Base-by-base conservation (phyloP, 2,797 vertebrate genomes). In the Pagetopsis macropterus region DNA sequence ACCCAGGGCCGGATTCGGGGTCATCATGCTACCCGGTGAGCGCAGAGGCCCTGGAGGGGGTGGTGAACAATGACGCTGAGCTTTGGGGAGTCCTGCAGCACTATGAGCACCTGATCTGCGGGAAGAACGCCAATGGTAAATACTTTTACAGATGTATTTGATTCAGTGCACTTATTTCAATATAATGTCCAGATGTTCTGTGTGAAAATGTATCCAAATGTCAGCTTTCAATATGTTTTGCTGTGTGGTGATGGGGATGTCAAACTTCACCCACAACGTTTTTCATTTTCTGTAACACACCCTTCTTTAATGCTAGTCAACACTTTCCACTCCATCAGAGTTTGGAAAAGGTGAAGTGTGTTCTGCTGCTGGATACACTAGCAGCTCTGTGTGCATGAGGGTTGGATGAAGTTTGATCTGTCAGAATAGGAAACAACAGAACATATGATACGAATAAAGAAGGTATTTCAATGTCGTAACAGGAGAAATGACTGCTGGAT, bases 81-180 rank as follows among this genome's bases (percentile, higher is more conserved):
- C 95, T 99, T 59, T 99, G 98, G 98, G 98, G 98, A 11, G 95
- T 99, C 86, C 88, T 99, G 86, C 98, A 99, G 65, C 96, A 95
- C 70, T 98, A 98, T 0, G 97, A 99, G 74, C 97, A 99, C 86
- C 97, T 99, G 85, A 98, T 99, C 90, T 99, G 98, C 64, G 98
- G 98, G 73, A 99, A 99, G 84, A 99, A 98, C 68, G 98, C 97
- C 4, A 98, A 95, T 5, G 98, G 98, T 99, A 94, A 95, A 94
- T 16, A 60, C 5, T 14, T 17, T 50, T 59, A 3, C 7, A 40
- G 1, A n/a, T 1, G 27, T 5, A 9, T 16, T 37, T 8, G 17
- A 12, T 55, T 51, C 1, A 21, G 17, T 64, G 14, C n/a, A 14
- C 5, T 44, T 7, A 16, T 9, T 49, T 3, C 14, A 43, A 12